These are phyloP conservation scores for Aphelocoma californica DNA, from an alignment of 2,797 vertebrate genomes.

Conservation along the genomic window DNA sequence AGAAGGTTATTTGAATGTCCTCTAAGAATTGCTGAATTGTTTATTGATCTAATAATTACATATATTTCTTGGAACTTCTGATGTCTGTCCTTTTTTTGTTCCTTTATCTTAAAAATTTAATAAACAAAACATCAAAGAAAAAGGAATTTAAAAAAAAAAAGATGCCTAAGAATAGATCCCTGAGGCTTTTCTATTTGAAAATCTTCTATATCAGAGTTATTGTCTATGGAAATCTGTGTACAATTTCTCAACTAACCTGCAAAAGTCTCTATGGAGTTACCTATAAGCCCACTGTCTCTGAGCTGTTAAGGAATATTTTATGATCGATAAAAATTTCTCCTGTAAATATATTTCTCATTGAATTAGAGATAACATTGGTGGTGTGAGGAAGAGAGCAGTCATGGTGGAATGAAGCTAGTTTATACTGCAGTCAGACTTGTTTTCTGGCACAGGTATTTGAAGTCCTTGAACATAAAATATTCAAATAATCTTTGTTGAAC, in stretches of 20 bases:
- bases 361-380: neutral
- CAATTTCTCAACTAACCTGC: neutral
- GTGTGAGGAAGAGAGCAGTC: neutral
- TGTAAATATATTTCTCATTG: conserved; percentile 8
- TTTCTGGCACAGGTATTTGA: neutral
- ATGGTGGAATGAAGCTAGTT: neutral
- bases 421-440: neutral
- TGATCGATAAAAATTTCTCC: conserved; percentile 5
- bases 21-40: conserved; percentile 30
- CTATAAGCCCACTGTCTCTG: neutral
- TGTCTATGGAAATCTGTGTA: conserved; percentile 35
- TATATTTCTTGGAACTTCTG: neutral
- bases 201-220: conserved; percentile 6
- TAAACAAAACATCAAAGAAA: conserved; percentile 31
- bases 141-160: neutral
- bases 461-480: neutral
- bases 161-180: neutral
- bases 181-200: conserved; percentile 15
- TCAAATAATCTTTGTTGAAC: neutral
- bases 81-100: neutral
- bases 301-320: conserved; percentile 37
- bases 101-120: conserved; percentile 33
- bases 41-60: conserved; percentile 57
- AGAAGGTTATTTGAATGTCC: conserved; percentile 30
- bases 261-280: neutral